Evolutionary conservation across 2,888 invertebrate genomes (phyloP), one percentile per base, ranked within the genome.

Genomic region (Rhabditoides inermis): DNA sequence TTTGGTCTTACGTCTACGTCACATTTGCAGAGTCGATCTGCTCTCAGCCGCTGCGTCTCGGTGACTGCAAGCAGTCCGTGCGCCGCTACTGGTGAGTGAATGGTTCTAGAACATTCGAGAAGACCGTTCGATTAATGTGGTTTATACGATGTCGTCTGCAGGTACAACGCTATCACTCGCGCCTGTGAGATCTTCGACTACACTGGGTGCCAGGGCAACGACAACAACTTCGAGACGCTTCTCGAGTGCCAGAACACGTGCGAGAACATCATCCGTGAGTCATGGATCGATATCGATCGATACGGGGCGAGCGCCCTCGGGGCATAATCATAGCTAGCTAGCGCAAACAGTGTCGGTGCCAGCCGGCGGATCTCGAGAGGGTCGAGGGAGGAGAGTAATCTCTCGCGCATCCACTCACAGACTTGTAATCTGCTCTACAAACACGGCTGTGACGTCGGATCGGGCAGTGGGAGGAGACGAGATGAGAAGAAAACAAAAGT

Each of bases 241-340:
- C 50, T 72, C 35, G 74, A 74, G 48, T 74, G 73, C 50, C 72
- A 75, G 53, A 72, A 72, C 61, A 70, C 70, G 7, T 74, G 74
- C 56, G 68, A 72, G 56, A 75, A 74, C 54, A 69, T 71, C 48
- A 72, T 70, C 25, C 72, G 70, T 70, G 37, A 60, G 65, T 53
- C 6, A 12, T 36, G 20, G 18, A 15, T 32, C 32, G 7, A 32
- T 32, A 32, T 53, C 10, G 30, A 27, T 3, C 5, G 36, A 42
- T n/a, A n/a, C n/a, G n/a, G n/a, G n/a, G n/a, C n/a, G n/a, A n/a
- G n/a, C n/a, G n/a, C n/a, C n/a, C n/a, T n/a, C n/a, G n/a, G n/a
- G n/a, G n/a, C n/a, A n/a, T n/a, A n/a, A n/a, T n/a, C n/a, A n/a
- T n/a, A n/a, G n/a, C n/a, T n/a, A n/a, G n/a, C n/a, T n/a, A n/a